Percentiles rank a stretch among this genome's conserved stretches.
Conservation (phyloP, 2,113 vertebrate genomes). For the Neopipo cinnamomea region DNA sequence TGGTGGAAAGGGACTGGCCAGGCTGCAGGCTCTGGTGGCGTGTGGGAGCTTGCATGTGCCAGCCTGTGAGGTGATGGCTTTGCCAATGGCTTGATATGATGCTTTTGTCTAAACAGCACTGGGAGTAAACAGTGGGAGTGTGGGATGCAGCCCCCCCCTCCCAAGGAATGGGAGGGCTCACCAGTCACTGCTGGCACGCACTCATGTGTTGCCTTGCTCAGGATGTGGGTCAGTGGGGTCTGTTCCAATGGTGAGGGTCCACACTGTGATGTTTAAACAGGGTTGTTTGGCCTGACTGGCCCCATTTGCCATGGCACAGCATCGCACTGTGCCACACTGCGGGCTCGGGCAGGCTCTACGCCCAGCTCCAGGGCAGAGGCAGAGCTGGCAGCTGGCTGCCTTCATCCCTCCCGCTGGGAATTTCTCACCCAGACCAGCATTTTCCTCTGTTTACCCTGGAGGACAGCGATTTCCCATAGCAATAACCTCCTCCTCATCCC, state of each 20-base stretch:
- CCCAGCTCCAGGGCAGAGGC: not conserved
- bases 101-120: not conserved
- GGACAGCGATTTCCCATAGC: not conserved
- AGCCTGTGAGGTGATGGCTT: not conserved
- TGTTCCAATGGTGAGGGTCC: not conserved
- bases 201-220: not conserved
- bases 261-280: accelerated
- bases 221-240: not conserved
- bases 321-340: accelerated
- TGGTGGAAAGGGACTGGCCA: not conserved
- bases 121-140: accelerated
- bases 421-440: not conserved
- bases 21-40: accelerated
- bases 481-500: not conserved
- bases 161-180: not conserved
- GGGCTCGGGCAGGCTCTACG: accelerated
- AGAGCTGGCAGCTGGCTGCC: not conserved
- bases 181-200: accelerated
- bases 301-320: accelerated
- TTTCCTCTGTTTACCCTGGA: not conserved
- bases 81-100: not conserved
- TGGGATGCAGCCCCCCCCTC: not conserved
- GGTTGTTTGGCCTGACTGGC: not conserved
- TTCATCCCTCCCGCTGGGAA: not conserved
- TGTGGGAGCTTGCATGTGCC: accelerated